Percentiles rank a stretch among this genome's conserved stretches.
Conservation (phyloP, 1,140 invertebrate genomes). For the Macrocentrus cingulum region DNA sequence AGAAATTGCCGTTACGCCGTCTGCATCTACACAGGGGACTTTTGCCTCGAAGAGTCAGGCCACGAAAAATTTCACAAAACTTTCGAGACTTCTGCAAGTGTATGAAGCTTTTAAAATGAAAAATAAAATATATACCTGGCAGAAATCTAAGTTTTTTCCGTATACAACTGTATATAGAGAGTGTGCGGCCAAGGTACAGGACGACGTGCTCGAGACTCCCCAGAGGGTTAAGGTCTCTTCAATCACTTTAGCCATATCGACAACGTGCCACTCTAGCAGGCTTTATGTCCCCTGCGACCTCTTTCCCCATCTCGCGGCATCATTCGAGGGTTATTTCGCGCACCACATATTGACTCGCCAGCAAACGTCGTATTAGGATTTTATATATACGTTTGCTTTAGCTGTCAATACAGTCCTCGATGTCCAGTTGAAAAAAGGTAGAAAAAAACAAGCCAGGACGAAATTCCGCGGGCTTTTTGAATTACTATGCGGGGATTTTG, state of each 20-base stretch:
- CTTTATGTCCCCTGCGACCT: conserved; percentile 2
- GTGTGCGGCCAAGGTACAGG: background rate
- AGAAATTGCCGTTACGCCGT: conserved; percentile 23
- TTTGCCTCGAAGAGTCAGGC: background rate
- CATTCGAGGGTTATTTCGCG: background rate
- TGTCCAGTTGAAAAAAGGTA: no score
- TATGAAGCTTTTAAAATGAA: no score
- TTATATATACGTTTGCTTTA: no score
- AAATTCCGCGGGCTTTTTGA: no score
- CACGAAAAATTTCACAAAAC: conserved; percentile 14
- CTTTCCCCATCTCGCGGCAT: background rate
- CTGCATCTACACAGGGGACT: conserved; percentile 13
- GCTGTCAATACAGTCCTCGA: no score
- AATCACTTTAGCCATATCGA: conserved; percentile 14
- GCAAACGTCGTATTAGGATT: background rate
- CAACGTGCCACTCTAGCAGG: conserved; percentile 3
- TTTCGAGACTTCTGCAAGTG: background rate
- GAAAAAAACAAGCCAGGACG: no score
- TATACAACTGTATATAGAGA: background rate
- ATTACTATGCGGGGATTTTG: no score
- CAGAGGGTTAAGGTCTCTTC: conserved; percentile 2
- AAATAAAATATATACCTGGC: no score
- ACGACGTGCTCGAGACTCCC: no score
- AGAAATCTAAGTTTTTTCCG: no score
- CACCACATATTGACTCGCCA: background rate